phyloP scores from a whole-genome alignment of 35 echinoderm and acorn worm species.

The Heliocidaris tuberculata region DNA sequence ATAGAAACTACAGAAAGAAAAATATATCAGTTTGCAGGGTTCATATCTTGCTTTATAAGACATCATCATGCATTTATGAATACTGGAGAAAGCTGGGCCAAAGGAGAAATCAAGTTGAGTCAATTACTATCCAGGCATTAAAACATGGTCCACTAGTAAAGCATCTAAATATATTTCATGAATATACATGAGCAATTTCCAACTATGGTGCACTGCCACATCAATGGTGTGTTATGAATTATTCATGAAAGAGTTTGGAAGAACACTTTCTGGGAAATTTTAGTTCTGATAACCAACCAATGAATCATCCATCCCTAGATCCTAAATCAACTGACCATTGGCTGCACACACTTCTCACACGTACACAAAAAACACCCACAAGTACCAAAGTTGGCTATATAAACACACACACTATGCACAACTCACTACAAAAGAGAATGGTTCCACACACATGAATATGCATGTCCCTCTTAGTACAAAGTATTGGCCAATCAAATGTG shows the following conservation, averaged over 20 bases:
- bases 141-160: background rate
- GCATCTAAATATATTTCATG: background rate
- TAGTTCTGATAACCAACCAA: background rate
- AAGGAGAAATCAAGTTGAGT: too few relatives aligned
- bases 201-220: too few relatives aligned
- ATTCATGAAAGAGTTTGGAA: background rate
- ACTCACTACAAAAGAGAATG: background rate
- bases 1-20: too few relatives aligned
- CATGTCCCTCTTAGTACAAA: background rate
- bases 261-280: background rate
- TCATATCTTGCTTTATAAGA: too few relatives aligned
- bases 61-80: too few relatives aligned
- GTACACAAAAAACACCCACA: background rate
- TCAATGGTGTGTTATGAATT: background rate
- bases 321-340: slow-evolving; percentile 9
- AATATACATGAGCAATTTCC: slow-evolving; percentile 20
- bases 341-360: background rate
- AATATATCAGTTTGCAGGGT: too few relatives aligned
- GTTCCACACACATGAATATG: background rate
- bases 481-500: slow-evolving; percentile 23
- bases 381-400: background rate
- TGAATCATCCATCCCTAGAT: background rate
- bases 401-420: background rate
- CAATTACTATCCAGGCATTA: too few relatives aligned
- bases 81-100: too few relatives aligned